Evolutionary conservation across 2,797 vertebrate species (phyloP).

Genomic region (Urophycis tenuis): DNA sequence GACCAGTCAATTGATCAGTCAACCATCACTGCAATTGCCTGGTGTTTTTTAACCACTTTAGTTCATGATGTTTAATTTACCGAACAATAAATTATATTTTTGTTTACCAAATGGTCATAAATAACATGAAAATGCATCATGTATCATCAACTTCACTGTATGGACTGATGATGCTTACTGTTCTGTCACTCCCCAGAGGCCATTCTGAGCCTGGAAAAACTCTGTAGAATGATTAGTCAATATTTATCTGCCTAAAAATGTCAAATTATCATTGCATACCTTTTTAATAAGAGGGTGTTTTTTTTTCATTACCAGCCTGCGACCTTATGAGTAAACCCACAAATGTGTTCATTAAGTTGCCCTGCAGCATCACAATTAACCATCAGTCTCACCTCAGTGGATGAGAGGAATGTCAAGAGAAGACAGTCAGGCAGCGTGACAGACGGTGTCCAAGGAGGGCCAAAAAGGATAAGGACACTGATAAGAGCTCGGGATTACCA

Average conservation of each 20-base stretch:
- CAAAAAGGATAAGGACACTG: slow-evolving; percentile 4
- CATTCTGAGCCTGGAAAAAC: too few species aligned
- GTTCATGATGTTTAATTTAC: too few species aligned
- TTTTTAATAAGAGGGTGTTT: too few species aligned
- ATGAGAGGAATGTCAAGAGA: slow-evolving; percentile 9
- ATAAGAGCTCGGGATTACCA: slow-evolving; percentile 13
- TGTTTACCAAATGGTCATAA: too few species aligned
- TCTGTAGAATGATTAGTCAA: not conserved
- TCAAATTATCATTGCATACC: not conserved
- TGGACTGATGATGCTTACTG: too few species aligned
- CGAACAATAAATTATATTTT: too few species aligned
- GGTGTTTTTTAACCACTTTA: too few species aligned
- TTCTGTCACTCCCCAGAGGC: too few species aligned
- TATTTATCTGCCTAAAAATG: not conserved
- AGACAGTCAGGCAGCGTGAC: not conserved
- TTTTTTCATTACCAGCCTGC: not conserved
- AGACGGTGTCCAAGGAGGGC: not conserved
- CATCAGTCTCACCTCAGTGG: not conserved
- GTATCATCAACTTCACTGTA: too few species aligned
- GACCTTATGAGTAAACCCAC: not conserved
- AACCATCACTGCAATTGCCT: too few species aligned
- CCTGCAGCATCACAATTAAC: not conserved
- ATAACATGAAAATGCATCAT: too few species aligned
- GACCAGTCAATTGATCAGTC: too few species aligned
- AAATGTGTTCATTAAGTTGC: not conserved